A percentile compares a stretch with the other conserved stretches of the same genome.
These are phyloP conservation scores for Phorcus lineatus DNA, from an alignment of 2,888 invertebrate species.

Conservation along the genomic window DNA sequence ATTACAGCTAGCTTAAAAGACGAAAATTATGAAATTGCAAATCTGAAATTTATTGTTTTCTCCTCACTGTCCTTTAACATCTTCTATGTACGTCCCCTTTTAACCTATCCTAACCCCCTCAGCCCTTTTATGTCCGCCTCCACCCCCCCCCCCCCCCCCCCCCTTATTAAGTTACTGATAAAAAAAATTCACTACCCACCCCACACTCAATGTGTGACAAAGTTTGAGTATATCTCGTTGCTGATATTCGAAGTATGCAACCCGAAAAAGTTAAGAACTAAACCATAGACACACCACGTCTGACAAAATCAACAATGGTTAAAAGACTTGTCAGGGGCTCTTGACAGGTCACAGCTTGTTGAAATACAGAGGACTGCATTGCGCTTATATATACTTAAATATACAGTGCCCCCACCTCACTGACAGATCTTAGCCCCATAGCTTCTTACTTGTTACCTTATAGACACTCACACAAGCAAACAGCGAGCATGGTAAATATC, in stretches of 20 bases:
- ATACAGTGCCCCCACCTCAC: too few relatives aligned
- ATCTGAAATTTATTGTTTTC: too few relatives aligned
- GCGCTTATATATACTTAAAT: too few relatives aligned
- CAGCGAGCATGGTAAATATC: background rate
- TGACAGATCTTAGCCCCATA: background rate
- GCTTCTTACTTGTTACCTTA: too few relatives aligned
- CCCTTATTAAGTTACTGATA: too few relatives aligned
- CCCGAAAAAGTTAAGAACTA: background rate
- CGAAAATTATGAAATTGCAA: too few relatives aligned
- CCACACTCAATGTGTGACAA: background rate
- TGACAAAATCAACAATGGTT: slow-evolving; percentile 5
- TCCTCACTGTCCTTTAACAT: too few relatives aligned
- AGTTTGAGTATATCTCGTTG: background rate
- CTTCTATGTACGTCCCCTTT: too few relatives aligned
- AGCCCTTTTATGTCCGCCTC: too few relatives aligned
- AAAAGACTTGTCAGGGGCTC: background rate
- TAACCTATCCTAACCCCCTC: too few relatives aligned
- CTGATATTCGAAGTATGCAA: background rate
- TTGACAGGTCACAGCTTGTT: background rate
- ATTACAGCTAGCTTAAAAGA: too few relatives aligned
- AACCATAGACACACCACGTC: background rate
- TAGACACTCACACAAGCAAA: background rate
- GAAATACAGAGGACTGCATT: background rate
- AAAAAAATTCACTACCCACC: background rate
- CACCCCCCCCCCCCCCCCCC: too few relatives aligned